A percentile compares a stretch with the other conserved stretches of the same genome.
phyloP scores from a whole-genome alignment of 2,888 invertebrate genomes.

The Cosmia pyralina region DNA sequence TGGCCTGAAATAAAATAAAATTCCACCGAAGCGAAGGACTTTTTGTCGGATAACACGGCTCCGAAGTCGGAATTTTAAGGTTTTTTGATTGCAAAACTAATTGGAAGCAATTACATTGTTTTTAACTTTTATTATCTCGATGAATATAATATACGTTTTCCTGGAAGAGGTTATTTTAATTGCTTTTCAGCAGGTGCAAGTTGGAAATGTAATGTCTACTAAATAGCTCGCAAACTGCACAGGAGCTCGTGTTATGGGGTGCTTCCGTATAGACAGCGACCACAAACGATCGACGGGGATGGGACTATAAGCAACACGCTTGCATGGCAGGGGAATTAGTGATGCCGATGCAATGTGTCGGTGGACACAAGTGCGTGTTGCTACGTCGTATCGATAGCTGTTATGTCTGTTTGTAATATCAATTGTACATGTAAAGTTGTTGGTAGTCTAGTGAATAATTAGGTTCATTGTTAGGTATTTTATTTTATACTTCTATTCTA shows the following conservation, averaged over 20 bases:
- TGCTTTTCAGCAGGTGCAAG: conserved; percentile 18
- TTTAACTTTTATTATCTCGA: conserved; percentile 36
- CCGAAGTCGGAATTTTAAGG: conserved; percentile 28
- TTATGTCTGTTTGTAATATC: conserved; percentile 9
- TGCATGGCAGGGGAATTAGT: conserved; percentile 40
- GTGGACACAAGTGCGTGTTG: conserved; percentile 21
- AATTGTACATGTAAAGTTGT: neutral
- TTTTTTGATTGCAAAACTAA: conserved; percentile 54
- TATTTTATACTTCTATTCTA: neutral
- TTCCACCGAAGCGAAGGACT: conserved; percentile 64
- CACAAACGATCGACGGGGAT: conserved; percentile 38
- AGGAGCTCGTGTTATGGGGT: conserved; percentile 29
- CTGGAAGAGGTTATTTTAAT: conserved; percentile 26
- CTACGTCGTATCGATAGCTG: conserved; percentile 5
- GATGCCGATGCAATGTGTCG: conserved; percentile 30
- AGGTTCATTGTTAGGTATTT: neutral
- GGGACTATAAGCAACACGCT: conserved; percentile 22
- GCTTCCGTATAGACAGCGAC: conserved; percentile 27
- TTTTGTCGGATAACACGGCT: conserved; percentile 56
- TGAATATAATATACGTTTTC: neutral
- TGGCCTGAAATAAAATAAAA: conserved; percentile 77
- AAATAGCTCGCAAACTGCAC: conserved; percentile 38
- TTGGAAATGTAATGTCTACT: conserved; percentile 14
- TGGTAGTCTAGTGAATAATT: no score
- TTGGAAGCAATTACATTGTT: conserved; percentile 57